phyloP scores from a whole-genome alignment of 2,888 invertebrate species.

The Plagodis dolabraria region DNA sequence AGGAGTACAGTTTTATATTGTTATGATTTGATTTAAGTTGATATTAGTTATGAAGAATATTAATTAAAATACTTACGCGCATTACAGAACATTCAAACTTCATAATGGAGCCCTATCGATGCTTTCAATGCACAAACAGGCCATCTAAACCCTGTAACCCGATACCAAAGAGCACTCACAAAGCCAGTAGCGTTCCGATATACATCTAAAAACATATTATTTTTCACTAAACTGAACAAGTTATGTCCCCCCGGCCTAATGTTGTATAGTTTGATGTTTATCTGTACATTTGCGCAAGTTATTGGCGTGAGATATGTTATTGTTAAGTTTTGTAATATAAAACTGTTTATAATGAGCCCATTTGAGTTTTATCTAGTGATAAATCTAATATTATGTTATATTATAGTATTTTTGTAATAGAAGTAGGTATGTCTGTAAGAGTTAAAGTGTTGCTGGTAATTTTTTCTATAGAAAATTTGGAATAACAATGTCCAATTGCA shows the following conservation, averaged over 20 bases:
- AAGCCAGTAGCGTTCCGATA: constrained; percentile 61
- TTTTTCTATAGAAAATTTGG: no score
- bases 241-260: constrained; percentile 40
- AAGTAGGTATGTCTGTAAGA: no score
- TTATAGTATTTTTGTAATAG: no score
- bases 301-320: constrained; percentile 56
- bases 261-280: constrained; percentile 44
- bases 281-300: constrained; percentile 58
- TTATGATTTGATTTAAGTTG: no score
- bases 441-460: no score
- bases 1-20: no score
- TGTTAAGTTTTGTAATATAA: constrained; percentile 44
- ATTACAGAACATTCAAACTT: not conserved
- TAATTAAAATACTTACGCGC: no score
- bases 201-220: constrained; percentile 77
- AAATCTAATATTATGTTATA: not conserved
- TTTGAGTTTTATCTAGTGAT: constrained; percentile 19
- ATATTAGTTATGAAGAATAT: no score
- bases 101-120: constrained; percentile 1
- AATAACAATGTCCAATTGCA: no score
- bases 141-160: constrained; percentile 52
- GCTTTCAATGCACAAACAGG: constrained; percentile 34
- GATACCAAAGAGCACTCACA: constrained; percentile 49
- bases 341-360: constrained; percentile 45
- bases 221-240: constrained; percentile 75